Base-by-base conservation (phyloP, 2,113 vertebrate genomes). In the Prunella himalayana region DNA sequence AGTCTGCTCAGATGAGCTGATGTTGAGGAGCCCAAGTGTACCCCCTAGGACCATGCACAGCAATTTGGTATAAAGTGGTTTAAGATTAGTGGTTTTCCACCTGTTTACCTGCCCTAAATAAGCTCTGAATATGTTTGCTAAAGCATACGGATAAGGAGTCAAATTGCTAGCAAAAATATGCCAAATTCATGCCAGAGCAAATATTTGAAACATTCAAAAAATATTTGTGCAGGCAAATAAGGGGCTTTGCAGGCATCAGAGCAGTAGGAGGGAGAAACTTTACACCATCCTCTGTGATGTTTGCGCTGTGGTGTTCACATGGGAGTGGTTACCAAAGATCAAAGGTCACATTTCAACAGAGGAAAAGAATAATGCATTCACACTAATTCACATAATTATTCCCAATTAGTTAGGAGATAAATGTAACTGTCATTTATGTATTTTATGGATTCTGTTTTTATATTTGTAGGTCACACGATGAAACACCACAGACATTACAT, bases 331-430 rank as follows among this genome's bases (percentile, higher is more conserved):
- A 78, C 45, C 15, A 64, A 89, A 84, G 59, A 94, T 84, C 90
- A 95, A 96, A 85, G 41, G 30, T 92, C 61, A 51, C 31, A 65
- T 90, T 97, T 96, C 89, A 94, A 69, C 50, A 82, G 53, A 57
- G 78, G 83, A 96, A 88, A 70, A 94, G 64, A 77, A 66, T 70
- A 66, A 41, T 73, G 28, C 86, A 88, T 94, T 96, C 78, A 77
- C 80, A 76, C 73, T 94, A 35, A 80, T 18, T 23, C 30, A 56
- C 49, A 24, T 84, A 56, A 70, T 85, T 97, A 94, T 93, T 96
- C n/a, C 37, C 24, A 63, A 51, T 95, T 88, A 68, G 33, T 60
- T 84, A 37, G 72, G 94, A 93, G 30, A 90, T 70, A 64, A 95
- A 93, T 18, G 18, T 81, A 86, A 87, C 45, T 88, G 85, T 61